phyloP scores from a whole-genome alignment of 2,797 vertebrate species.

The Gadopsis bispinosus region DNA sequence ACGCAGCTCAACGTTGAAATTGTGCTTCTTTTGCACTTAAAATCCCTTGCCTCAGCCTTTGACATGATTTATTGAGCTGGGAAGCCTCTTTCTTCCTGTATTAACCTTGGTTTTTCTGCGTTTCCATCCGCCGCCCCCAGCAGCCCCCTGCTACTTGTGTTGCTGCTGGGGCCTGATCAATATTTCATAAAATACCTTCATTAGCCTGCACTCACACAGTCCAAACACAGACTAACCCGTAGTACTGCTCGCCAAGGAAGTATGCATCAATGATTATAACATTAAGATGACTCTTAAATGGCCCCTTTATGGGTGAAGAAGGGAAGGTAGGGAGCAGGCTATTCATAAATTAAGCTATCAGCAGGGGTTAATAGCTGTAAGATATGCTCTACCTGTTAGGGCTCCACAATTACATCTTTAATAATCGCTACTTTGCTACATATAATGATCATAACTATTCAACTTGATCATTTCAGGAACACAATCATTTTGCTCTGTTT shows the following conservation, averaged over 20 bases:
- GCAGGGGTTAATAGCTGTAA: constrained; percentile 42
- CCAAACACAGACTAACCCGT: constrained; percentile 68
- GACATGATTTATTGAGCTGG: constrained; percentile 79
- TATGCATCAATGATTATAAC: constrained; percentile 67
- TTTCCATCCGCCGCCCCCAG: constrained; percentile 48
- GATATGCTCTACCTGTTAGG: constrained; percentile 14
- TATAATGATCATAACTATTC: background rate
- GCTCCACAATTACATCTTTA: constrained; percentile 16
- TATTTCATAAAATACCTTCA: constrained; percentile 86
- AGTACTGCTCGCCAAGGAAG: constrained; percentile 59
- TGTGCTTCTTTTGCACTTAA: constrained; percentile 81
- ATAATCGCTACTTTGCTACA: constrained; percentile 4
- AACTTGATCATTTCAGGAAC: background rate
- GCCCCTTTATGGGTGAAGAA: constrained; percentile 59
- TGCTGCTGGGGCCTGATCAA: constrained; percentile 79
- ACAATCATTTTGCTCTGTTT: background rate
- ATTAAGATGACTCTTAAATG: constrained; percentile 67
- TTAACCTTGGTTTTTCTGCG: constrained; percentile 72
- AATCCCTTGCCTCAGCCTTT: constrained; percentile 68
- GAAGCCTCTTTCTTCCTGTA: constrained; percentile 72
- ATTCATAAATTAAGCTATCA: constrained; percentile 56
- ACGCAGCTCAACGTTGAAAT: constrained; percentile 56
- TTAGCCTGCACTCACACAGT: constrained; percentile 75
- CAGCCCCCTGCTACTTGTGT: constrained; percentile 61
- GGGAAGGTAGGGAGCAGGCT: constrained; percentile 38